Percentiles rank a stretch among this genome's conserved stretches.
phyloP scores from a whole-genome alignment of 2,888 invertebrate species.

The Drosophila ezoana region DNA sequence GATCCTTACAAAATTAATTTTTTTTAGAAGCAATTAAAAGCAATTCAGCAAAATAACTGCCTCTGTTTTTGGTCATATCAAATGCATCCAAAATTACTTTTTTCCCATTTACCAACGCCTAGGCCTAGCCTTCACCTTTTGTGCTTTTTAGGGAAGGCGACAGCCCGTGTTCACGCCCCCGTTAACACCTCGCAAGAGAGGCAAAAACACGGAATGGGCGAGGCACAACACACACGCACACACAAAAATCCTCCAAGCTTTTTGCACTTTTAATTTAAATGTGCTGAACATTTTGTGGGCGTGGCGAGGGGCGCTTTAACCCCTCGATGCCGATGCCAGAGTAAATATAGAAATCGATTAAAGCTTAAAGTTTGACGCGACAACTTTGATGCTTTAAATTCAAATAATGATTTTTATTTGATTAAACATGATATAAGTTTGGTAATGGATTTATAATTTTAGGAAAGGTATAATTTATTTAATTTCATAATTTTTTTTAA shows the following conservation, averaged over 20 bases:
- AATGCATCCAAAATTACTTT: slow-evolving; percentile 46
- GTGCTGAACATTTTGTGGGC: slow-evolving; percentile 29
- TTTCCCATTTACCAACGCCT: not conserved
- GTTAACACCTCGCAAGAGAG: slow-evolving; percentile 10
- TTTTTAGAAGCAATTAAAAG: slow-evolving; percentile 48
- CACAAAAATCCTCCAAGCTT: slow-evolving; percentile 40
- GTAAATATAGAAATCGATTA: slow-evolving; percentile 37
- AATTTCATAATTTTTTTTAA: no score
- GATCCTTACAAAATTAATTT: no score
- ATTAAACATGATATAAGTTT: no score
- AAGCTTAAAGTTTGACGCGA: slow-evolving; percentile 43
- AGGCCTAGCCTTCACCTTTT: slow-evolving; percentile 2
- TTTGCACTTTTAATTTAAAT: slow-evolving; percentile 56
- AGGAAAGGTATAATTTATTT: no score
- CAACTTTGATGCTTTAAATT: slow-evolving; percentile 45
- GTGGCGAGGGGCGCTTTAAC: not conserved
- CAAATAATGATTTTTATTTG: slow-evolving; percentile 20
- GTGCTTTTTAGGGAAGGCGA: slow-evolving; percentile 45
- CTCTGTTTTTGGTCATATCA: slow-evolving; percentile 43
- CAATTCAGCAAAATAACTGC: slow-evolving; percentile 49
- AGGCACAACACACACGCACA: slow-evolving; percentile 18
- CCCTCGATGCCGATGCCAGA: not conserved
- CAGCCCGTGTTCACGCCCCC: slow-evolving; percentile 35
- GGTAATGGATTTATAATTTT: not conserved
- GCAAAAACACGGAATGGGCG: slow-evolving; percentile 46